Evolutionary conservation across 2,888 invertebrate genomes (phyloP), one percentile per base, ranked within the genome.

Genomic region (Agonum fuliginosum): DNA sequence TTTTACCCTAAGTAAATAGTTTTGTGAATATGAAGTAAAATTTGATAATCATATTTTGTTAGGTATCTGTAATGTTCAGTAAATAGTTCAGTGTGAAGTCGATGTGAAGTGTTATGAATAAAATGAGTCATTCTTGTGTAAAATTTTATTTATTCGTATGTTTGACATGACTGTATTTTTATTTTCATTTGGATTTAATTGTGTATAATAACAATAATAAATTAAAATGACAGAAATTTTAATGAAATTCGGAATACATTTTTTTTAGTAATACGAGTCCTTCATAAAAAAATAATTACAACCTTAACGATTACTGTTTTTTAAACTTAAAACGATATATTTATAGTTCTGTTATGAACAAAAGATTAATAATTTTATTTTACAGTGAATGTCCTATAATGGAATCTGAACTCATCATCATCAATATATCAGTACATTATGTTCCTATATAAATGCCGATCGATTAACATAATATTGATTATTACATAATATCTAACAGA

Each of bases 171-270:
- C 67, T 41, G 3, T 27, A 67, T 22, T 67, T 67, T 43, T 41
- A 22, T 20, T 67, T 22, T 8, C 1, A 54, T 20, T 41, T 22
- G 20, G 4, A 65, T 34, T 1, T 48, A 48, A 48, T 27, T 67
- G n/a, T 41, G 22, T 41, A 67, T 22, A 67, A 65, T 30, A 65
- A 20, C 5, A 20, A 12, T 67, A 67, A 34, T 14, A 6, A 12
- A 46, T 24, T 22, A 58, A 72, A 73, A 65, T 46, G 74, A 74
- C 62, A 74, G 37, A 58, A 73, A 73, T 37, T 71, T 73, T 62
- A 43, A 74, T 65, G 24, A 74, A 74, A 74, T 65, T 74, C 74
- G 62, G 41, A 74, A 62, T 74, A 74, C 74, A 74, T 73, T 14
- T 51, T 71, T 48, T 51, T 73, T 58, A 27, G n/a, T 30, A 41